phyloP scores from a whole-genome alignment of 2,113 vertebrate species.

The Rana temporaria region DNA sequence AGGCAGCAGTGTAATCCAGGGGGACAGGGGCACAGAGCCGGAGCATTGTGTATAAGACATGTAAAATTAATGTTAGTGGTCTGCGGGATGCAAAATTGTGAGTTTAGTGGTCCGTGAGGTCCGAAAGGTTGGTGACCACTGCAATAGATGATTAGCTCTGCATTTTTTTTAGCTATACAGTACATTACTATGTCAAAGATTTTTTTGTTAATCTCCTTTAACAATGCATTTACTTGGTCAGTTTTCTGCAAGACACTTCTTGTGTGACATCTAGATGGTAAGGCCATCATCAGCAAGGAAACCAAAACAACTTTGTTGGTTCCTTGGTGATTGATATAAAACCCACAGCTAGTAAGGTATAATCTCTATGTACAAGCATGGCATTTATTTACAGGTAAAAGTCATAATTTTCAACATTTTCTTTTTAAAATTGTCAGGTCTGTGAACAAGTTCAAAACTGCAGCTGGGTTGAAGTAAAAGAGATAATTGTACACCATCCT shows the following conservation, averaged over 20 bases:
- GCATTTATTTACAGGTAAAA: not conserved
- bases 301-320: not conserved
- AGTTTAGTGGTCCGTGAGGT: too few relatives aligned
- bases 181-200: too few relatives aligned
- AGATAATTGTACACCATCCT: not conserved
- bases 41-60: too few relatives aligned
- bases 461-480: not conserved
- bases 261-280: not conserved
- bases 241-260: not conserved
- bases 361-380: constrained; percentile 1
- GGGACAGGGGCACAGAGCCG: too few relatives aligned
- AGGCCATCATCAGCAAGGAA: not conserved
- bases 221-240: not conserved
- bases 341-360: constrained; percentile 2
- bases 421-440: not conserved
- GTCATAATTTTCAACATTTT: not conserved
- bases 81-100: too few relatives aligned
- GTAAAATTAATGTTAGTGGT: too few relatives aligned
- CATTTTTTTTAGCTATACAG: too few relatives aligned
- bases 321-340: constrained; percentile 8
- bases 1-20: too few relatives aligned
- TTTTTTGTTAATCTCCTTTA: not conserved
- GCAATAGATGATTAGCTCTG: too few relatives aligned
- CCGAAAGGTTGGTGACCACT: too few relatives aligned
- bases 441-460: not conserved